These are phyloP conservation scores for Dryocosmus kuriphilus DNA, from an alignment of 2,888 invertebrate species.

Conservation along the genomic window DNA sequence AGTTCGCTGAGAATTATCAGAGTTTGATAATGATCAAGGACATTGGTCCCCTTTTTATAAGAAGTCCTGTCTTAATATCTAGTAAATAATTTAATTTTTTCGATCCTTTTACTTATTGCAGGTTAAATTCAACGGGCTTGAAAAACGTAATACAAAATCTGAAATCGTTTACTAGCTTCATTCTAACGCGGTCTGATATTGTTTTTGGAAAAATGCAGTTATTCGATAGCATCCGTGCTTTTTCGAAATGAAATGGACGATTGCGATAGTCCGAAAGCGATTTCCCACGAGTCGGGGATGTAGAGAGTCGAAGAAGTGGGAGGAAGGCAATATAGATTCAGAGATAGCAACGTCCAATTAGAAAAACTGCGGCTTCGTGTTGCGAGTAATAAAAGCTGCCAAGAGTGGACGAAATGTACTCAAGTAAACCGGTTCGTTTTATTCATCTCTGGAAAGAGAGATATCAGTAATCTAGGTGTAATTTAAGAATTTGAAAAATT, in stretches of 20 bases:
- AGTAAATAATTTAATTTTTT: no score
- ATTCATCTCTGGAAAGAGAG: slow-evolving; percentile 8
- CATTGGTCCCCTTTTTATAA: background rate
- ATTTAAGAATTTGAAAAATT: background rate
- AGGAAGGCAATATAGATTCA: slow-evolving; percentile 67
- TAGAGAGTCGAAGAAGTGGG: slow-evolving; percentile 48
- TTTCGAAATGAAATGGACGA: slow-evolving; percentile 31
- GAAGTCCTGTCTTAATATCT: no score
- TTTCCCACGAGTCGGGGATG: slow-evolving; percentile 43
- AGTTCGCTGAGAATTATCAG: background rate
- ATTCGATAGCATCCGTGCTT: slow-evolving; percentile 51
- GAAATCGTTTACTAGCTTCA: slow-evolving; percentile 16
- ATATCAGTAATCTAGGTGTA: background rate
- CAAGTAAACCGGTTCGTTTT: slow-evolving; percentile 30
- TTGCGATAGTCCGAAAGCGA: slow-evolving; percentile 42
- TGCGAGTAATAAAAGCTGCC: slow-evolving; percentile 32
- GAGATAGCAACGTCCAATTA: slow-evolving; percentile 68
- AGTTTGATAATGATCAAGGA: background rate
- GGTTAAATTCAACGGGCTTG: background rate
- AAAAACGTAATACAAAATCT: slow-evolving; percentile 22
- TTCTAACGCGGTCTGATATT: slow-evolving; percentile 24
- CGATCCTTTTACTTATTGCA: background rate
- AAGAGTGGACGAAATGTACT: slow-evolving; percentile 25
- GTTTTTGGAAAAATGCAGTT: slow-evolving; percentile 33
- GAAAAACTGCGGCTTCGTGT: slow-evolving; percentile 62